Percentiles rank a stretch among this genome's conserved stretches.
Conservation (phyloP, 2,113 vertebrate species). For the Gasterosteus aculeatus region DNA sequence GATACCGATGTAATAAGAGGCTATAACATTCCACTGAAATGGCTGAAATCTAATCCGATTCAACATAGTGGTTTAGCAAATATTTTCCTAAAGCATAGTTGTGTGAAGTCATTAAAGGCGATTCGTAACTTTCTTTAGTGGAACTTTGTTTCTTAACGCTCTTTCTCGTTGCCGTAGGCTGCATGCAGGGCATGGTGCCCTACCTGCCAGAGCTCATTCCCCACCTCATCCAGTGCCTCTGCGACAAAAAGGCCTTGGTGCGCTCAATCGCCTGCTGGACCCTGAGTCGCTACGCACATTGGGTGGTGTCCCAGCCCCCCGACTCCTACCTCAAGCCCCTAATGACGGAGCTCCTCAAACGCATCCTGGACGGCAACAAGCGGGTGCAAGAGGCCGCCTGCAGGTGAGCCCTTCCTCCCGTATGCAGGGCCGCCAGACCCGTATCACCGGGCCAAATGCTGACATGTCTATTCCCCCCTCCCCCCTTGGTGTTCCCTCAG, state of each 20-base stretch:
- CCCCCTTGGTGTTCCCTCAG: slow-evolving; percentile 64
- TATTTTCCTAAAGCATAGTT: too few relatives aligned
- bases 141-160: not conserved
- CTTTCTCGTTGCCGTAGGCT: slow-evolving; percentile 77
- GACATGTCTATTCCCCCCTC: not conserved
- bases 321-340: slow-evolving; percentile 94
- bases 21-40: not conserved
- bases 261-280: slow-evolving; percentile 97
- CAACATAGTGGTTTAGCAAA: too few relatives aligned
- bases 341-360: slow-evolving; percentile 94
- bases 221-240: slow-evolving; percentile 91
- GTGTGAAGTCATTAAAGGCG: too few relatives aligned
- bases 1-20: too few relatives aligned
- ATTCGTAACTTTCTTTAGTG: not conserved
- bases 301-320: slow-evolving; percentile 94
- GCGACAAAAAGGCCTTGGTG: slow-evolving; percentile 92
- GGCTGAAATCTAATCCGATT: not conserved
- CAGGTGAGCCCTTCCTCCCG: slow-evolving; percentile 81
- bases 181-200: slow-evolving; percentile 97
- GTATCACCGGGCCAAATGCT: not conserved
- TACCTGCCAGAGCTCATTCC: slow-evolving; percentile 95
- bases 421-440: not conserved
- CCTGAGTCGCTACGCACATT: slow-evolving; percentile 95
- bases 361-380: slow-evolving; percentile 95
- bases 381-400: slow-evolving; percentile 95